Base-by-base conservation (phyloP, 2,113 vertebrate genomes). In the Pteruthius melanotis region DNA sequence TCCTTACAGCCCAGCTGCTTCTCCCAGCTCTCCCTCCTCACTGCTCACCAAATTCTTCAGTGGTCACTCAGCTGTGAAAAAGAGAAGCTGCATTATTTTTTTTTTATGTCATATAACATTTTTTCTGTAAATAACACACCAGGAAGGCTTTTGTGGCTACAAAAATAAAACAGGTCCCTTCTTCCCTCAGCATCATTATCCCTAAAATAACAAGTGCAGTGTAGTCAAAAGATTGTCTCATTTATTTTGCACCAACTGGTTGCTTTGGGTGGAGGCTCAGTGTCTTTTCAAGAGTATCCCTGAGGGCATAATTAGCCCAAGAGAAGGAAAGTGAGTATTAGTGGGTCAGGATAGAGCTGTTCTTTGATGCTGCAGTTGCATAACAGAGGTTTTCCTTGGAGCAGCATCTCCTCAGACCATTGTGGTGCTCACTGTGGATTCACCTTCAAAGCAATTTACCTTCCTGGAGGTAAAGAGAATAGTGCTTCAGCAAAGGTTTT, bases 291-390 rank as follows among this genome's bases (percentile, higher is more conserved):
- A 39, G 53, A 65, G 77, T 80, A 63, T 90, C 78, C 78, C 87
- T 66, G 35, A 72, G 82, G 89, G 78, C 59, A n/a, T 85, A 87
- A 93, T 95, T 94, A 96, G 78, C 78, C 74, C 54, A 50, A 76
- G 63, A 90, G 81, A 84, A 92, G 11, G 40, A 12, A 72, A 89
- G 33, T 3, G 19, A 44, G 47, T 28, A 7, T 31, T 61, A 60
- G 53, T 50, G 63, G 57, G 30, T 72, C n/a, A 72, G 60, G 64
- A 68, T 70, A 53, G 81, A 83, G 30, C 53, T 72, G 39, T 44
- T 71, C 47, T 74, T 80, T 74, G 54, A 42, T 59, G 6, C 2
- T 68, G 44, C 42, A 33, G 56, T 69, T 95, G 64, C 15, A 5
- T 82, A 79, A 81, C 27, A 33, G 47, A 33, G 54, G 35, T 76